Conservation (phyloP, 64 coral and sea anemone genomes). For the Pachyseris speciosa region DNA sequence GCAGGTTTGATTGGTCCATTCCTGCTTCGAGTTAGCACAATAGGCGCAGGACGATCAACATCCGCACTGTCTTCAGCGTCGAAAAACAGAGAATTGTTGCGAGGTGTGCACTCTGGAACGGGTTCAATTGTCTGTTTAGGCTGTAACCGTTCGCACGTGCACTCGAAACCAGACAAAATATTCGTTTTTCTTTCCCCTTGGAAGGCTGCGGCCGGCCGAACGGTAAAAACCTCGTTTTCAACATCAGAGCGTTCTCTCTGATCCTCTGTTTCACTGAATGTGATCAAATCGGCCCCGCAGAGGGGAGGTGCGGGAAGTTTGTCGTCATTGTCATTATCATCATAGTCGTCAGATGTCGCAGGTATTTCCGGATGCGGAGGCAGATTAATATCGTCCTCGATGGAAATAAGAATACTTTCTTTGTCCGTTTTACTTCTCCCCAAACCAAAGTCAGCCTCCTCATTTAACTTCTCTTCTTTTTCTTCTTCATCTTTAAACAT, state of each 20-base stretch:
- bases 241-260: not conserved
- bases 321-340: constrained; percentile 37
- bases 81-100: constrained; percentile 43
- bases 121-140: constrained; percentile 11
- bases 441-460: not conserved
- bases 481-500: constrained; percentile 12
- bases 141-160: constrained; percentile 35
- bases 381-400: constrained; percentile 42
- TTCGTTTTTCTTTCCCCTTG: not conserved
- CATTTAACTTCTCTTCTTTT: not conserved
- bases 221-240: constrained; percentile 1
- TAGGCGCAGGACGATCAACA: constrained; percentile 50
- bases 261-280: constrained; percentile 45
- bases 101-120: not conserved
- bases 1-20: constrained; percentile 54
- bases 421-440: not conserved
- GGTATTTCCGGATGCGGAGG: constrained; percentile 33
- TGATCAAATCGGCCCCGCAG: constrained; percentile 48
- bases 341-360: not conserved
- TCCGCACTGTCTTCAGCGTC: constrained; percentile 32
- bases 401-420: constrained; percentile 51
- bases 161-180: constrained; percentile 30
- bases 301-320: constrained; percentile 45
- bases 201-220: not conserved
- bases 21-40: constrained; percentile 42